Base-by-base conservation (phyloP, 2,797 vertebrate species). In the Microctenopoma stevenorrisi region DNA sequence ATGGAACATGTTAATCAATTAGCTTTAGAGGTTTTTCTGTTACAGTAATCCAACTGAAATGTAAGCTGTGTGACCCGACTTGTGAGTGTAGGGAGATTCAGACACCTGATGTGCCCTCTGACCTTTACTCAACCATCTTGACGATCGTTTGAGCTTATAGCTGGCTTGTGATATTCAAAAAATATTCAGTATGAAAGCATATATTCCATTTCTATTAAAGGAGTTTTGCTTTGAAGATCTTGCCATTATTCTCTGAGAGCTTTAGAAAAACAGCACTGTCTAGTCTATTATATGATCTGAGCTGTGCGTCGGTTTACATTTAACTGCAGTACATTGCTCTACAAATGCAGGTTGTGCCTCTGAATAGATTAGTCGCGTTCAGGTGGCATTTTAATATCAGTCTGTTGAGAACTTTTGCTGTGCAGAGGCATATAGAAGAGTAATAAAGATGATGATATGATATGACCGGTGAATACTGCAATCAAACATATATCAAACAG, bases 301-400 rank as follows among this genome's bases (percentile, higher is more conserved):
- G 44, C 35, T 16, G 1, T 22, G 30, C 15, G 57, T 59, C 33
- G 37, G 6, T 57, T 53, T 33, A 62, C 50, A n/a, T 52, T 60
- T 28, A 7, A 60, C 62, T 52, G 38, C 18, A 33, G 9, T 14
- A 13, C 49, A 35, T 33, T 61, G 47, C 46, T 62, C 33, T 3
- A 28, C 58, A 22, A 8, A 28, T 6, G n/a, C 43, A 9, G 55
- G 13, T 42, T 58, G 40, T 5, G 43, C 37, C 55, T 59, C 22
- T 40, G 47, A 40, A 64, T 28, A 48, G 68, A 65, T 68, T 18
- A 15, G 26, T 13, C 11, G 33, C 40, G 35, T 53, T 55, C 60
- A 44, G 58, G 56, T 74, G 37, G 58, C 66, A 64, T 71, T 74
- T 72, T 74, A 72, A 84, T 72, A 25, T 56, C 3, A 18, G 48